Evolutionary conservation across 2,888 invertebrate genomes (phyloP), one percentile per base, ranked within the genome.

Genomic region (Epinotia ramella): DNA sequence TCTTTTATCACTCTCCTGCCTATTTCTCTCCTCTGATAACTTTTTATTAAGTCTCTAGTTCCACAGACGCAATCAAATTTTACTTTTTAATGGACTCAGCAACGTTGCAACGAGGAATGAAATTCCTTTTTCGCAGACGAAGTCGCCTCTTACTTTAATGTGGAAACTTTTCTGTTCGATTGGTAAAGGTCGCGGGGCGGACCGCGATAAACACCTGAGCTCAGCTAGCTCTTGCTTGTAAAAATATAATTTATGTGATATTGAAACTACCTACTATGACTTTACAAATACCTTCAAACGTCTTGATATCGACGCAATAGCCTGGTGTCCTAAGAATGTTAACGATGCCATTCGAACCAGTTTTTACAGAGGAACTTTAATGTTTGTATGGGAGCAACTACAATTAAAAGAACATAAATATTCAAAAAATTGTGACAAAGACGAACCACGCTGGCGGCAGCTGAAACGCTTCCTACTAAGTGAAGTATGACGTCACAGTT

Each of bases 111-210:
- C 82, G 82, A 81, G 81, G 81, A 84, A 83, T 81, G 77, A 75
- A 72, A 74, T 66, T 76, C 76, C 62, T 66, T 57, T 71, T 77
- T 62, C 57, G 72, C 77, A 78, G 78, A 80, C 77, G 65, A 77
- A 78, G 74, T 73, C 79, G 80, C 78, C 78, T 77, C 79, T 80
- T 80, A 84, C 82, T 87, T 86, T 88, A 88, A 88, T 86, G 86
- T 84, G 87, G 87, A 88, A 88, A 88, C 81, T 88, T 88, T 83
- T 76, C 76, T 80, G 79, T 86, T 84, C 87, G 86, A 87, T 87
- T 88, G 85, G 83, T 83, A 79, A 87, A 87, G 83, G 86, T 86
- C 80, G 81, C 80, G 81, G 79, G 86, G 82, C 40, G 59, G 24
- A 24, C 20, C 18, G 67, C 60, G 60, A 73, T 73, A 67, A 73